These are phyloP conservation scores for Zosterops lateralis DNA, from an alignment of 2,113 vertebrate species.

Conservation along the genomic window DNA sequence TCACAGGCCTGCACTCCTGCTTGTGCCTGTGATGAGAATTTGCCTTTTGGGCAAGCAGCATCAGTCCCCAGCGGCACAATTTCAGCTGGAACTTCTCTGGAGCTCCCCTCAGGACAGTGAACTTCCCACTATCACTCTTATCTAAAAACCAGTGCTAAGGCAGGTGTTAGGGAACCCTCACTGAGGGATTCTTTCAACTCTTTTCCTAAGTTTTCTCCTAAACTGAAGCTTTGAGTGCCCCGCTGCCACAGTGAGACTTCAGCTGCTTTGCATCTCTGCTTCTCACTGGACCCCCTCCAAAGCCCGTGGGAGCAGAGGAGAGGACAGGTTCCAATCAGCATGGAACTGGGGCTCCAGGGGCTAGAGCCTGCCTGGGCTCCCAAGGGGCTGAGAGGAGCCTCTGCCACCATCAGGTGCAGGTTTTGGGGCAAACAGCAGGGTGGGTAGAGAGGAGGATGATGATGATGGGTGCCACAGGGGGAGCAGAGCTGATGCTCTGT, in stretches of 20 bases:
- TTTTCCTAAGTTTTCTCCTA: neutral
- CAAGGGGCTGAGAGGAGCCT: neutral
- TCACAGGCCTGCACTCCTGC: rapidly evolving
- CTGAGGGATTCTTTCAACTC: neutral
- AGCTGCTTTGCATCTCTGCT: neutral
- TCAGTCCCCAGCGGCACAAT: neutral
- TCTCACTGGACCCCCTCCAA: neutral
- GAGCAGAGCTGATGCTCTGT: neutral
- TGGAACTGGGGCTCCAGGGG: neutral
- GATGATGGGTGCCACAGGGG: neutral
- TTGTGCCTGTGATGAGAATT: neutral
- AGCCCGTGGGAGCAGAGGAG: neutral
- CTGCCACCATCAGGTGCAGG: rapidly evolving
- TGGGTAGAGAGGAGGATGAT: neutral
- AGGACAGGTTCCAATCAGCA: neutral
- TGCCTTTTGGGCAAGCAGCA: neutral
- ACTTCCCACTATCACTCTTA: neutral
- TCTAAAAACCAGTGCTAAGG: neutral
- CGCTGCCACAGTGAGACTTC: neutral
- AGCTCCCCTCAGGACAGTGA: neutral
- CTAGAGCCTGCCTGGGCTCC: neutral
- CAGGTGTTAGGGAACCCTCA: neutral
- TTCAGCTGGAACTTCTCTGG: neutral
- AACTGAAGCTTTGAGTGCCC: rapidly evolving
- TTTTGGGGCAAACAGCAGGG: rapidly evolving